phyloP scores from a whole-genome alignment of 2,797 vertebrate species.

The Mallotus villosus region DNA sequence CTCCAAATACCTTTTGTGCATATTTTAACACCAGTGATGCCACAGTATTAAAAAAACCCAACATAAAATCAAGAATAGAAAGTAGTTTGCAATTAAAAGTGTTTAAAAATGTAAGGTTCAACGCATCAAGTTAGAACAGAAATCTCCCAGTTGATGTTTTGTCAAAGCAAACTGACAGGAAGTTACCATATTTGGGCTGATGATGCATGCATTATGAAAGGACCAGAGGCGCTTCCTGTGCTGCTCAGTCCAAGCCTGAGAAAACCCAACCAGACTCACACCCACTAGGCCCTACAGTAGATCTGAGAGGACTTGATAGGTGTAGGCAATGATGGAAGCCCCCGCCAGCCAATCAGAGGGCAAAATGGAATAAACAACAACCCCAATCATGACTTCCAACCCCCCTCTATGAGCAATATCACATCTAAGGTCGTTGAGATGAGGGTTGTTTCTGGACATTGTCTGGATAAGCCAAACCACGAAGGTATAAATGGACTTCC shows the following conservation, averaged over 20 bases:
- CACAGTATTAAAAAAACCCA: slow-evolving; percentile 76
- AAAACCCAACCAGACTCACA: slow-evolving; percentile 22
- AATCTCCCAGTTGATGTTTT: slow-evolving; percentile 26
- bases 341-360: neutral
- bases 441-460: neutral
- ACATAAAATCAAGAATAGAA: slow-evolving; percentile 76
- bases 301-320: slow-evolving; percentile 52
- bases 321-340: neutral
- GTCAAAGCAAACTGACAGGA: slow-evolving; percentile 41
- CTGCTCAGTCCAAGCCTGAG: slow-evolving; percentile 61
- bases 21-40: slow-evolving; percentile 94
- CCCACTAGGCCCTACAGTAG: neutral
- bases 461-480: slow-evolving; percentile 3
- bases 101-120: slow-evolving; percentile 53
- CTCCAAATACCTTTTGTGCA: slow-evolving; percentile 86
- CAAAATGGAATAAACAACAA: neutral
- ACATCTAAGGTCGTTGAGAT: neutral
- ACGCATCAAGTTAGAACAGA: slow-evolving; percentile 13
- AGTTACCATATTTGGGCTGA: slow-evolving; percentile 17
- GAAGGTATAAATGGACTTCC: neutral
- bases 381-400: slow-evolving; percentile 5
- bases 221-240: slow-evolving; percentile 52
- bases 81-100: slow-evolving; percentile 23
- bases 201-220: slow-evolving; percentile 47
- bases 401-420: neutral